Conservation (phyloP, 2,888 invertebrate species). For the Dioctria linearis region DNA sequence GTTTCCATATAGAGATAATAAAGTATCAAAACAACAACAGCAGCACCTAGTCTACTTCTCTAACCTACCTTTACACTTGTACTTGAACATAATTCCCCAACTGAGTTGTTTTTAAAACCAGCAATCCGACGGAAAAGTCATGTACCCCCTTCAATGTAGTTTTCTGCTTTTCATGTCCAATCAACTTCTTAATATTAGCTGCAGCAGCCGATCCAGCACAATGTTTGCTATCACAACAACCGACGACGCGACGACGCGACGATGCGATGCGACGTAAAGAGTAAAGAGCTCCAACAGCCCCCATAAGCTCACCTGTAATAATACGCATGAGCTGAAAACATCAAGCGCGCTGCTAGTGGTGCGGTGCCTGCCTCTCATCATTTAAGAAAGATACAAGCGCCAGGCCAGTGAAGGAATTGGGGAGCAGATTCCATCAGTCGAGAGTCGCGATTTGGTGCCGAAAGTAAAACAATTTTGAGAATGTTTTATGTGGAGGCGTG, state of each 20-base stretch:
- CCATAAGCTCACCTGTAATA: not conserved
- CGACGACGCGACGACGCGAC: not conserved
- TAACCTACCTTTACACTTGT: constrained; percentile 14
- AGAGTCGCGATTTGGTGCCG: constrained; percentile 35
- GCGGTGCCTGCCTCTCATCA: constrained; percentile 9
- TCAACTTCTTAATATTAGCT: not conserved
- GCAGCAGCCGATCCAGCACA: not conserved
- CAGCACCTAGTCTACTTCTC: not conserved
- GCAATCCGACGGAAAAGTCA: not conserved
- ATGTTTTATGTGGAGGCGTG: constrained; percentile 21
- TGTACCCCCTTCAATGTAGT: constrained; percentile 1
- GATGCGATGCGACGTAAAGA: not conserved
- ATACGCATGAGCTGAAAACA: constrained; percentile 43
- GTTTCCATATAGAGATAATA: no score
- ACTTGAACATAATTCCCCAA: constrained; percentile 33
- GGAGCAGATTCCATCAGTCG: constrained; percentile 24
- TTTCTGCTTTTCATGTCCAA: not conserved
- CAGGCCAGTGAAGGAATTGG: constrained; percentile 13
- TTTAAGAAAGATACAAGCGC: constrained; percentile 4
- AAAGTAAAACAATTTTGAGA: constrained; percentile 17
- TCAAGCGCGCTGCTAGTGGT: not conserved
- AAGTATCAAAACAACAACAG: no score
- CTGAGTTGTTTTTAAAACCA: not conserved
- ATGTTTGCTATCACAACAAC: not conserved
- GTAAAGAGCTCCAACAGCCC: not conserved